Base-by-base conservation (phyloP, 2,113 vertebrate genomes). In the Xenopus borealis region DNA sequence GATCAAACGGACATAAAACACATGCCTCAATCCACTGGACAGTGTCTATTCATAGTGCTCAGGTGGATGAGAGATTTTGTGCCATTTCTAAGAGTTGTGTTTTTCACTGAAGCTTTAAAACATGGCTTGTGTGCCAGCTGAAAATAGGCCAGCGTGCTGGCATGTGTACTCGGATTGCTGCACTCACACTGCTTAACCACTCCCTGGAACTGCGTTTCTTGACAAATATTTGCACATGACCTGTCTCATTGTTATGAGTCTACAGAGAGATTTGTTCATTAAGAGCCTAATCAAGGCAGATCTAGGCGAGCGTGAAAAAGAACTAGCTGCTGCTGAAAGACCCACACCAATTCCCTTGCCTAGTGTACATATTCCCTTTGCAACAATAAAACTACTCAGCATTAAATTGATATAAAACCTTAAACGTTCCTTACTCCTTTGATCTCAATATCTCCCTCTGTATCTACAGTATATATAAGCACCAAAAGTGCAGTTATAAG, bases 201-300 rank as follows among this genome's bases (percentile, higher is more conserved):
- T 69, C 74, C 74, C 61, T 77, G 67, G 47, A 77, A 77, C 47
- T 14, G 17, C 18, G 45, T 63, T 72, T 63, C 70, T 62, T 45
- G 61, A 70, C 74, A 77, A 77, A 77, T 77, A 77, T 77, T 77
- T 77, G 74, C 65, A 63, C 74, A 70, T 63, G 74, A 70, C 46
- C 66, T 50, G 57, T 62, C 50, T 17, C 46, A 64, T 57, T 70
- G 59, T 77, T 77, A 44, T 57, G 46, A 17, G 47, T 47, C 16
- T 16, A 63, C 45, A 64, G 66, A n/a, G 46, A 62, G 59, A 68
- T 76, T 62, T 76, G 58, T 75, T 68, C 20, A 67, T 75, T 61
- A 75, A 55, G 27, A 19, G 55, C 12, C 58, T 74, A 74, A 58
- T 74, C 20, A 40, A 62, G 65, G 65, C 20, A 47, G 17, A 18